phyloP scores from a whole-genome alignment of 2,888 invertebrate species.

The Drosophila falleni region DNA sequence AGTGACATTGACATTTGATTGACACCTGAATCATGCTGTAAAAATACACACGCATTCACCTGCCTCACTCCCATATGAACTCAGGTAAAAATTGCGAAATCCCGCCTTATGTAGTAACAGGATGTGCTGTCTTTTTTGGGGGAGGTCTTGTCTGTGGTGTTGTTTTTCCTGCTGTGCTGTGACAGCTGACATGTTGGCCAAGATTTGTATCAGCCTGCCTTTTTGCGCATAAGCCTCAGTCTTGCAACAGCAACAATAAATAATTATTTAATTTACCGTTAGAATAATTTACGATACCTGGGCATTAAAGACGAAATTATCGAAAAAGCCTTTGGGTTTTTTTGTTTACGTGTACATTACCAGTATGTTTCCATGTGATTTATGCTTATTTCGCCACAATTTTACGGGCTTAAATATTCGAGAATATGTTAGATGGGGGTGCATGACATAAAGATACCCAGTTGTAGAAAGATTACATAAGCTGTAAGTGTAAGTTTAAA shows the following conservation, averaged over 20 bases:
- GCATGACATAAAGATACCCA: neutral
- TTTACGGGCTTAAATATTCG: neutral
- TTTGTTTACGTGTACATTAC: neutral
- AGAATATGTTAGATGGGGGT: neutral
- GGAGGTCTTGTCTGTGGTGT: neutral
- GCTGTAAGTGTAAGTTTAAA: no score
- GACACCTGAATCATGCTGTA: conserved; percentile 80
- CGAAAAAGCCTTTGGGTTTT: neutral
- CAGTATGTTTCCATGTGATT: conserved; percentile 5
- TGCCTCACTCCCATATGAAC: conserved; percentile 2
- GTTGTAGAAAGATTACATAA: neutral
- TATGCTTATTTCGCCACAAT: conserved; percentile 1
- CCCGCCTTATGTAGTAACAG: conserved; percentile 52
- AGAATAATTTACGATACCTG: conserved; percentile 40
- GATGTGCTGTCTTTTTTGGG: conserved; percentile 41
- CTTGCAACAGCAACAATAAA: conserved; percentile 37
- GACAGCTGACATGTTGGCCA: conserved; percentile 52
- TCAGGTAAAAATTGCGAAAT: conserved; percentile 29
- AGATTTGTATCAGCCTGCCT: conserved; percentile 41
- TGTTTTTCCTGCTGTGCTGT: conserved; percentile 10
- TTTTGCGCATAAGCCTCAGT: conserved; percentile 38
- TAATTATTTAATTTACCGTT: conserved; percentile 41
- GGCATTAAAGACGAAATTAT: conserved; percentile 9
- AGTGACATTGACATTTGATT: conserved; percentile 84
- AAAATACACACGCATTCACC: conserved; percentile 56